Percentiles rank a stretch among this genome's conserved stretches.
phyloP scores from a whole-genome alignment of 2,888 invertebrate species.

The Lycaena phlaeas region DNA sequence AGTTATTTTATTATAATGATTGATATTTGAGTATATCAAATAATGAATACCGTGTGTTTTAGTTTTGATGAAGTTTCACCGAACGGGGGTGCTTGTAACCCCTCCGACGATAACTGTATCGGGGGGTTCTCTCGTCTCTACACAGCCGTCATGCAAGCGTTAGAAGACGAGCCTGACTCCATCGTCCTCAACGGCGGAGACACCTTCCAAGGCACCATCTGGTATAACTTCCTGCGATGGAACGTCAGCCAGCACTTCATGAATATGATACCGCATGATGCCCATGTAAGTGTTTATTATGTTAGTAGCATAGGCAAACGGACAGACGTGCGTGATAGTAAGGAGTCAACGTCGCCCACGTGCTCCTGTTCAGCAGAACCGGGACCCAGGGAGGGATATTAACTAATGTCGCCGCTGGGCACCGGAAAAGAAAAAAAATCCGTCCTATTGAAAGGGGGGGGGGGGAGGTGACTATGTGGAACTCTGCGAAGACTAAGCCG shows the following conservation, averaged over 20 bases:
- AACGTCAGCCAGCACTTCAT: slow-evolving; percentile 82
- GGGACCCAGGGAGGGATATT: too few species aligned
- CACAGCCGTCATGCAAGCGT: slow-evolving; percentile 62
- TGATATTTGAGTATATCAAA: too few species aligned
- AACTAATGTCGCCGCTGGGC: too few species aligned
- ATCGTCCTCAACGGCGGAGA: slow-evolving; percentile 79
- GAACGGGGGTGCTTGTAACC: slow-evolving; percentile 69
- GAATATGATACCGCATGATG: slow-evolving; percentile 84
- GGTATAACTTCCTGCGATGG: slow-evolving; percentile 84
- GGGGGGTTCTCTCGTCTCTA: slow-evolving; percentile 81
- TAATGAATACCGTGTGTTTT: background rate
- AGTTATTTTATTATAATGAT: too few species aligned
- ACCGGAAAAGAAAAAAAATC: too few species aligned
- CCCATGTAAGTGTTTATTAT: slow-evolving; percentile 73
- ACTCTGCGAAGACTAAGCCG: too few species aligned
- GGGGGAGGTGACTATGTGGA: too few species aligned
- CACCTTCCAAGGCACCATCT: slow-evolving; percentile 79
- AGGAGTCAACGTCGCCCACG: too few species aligned
- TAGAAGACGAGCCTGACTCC: slow-evolving; percentile 73
- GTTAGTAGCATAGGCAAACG: background rate
- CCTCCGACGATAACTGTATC: slow-evolving; percentile 65
- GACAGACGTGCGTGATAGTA: too few species aligned
- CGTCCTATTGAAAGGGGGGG: too few species aligned
- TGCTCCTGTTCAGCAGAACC: too few species aligned
- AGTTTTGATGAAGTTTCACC: slow-evolving; percentile 75